Base-by-base conservation (phyloP, 2,888 invertebrate genomes). In the Teleogryllus oceanicus region DNA sequence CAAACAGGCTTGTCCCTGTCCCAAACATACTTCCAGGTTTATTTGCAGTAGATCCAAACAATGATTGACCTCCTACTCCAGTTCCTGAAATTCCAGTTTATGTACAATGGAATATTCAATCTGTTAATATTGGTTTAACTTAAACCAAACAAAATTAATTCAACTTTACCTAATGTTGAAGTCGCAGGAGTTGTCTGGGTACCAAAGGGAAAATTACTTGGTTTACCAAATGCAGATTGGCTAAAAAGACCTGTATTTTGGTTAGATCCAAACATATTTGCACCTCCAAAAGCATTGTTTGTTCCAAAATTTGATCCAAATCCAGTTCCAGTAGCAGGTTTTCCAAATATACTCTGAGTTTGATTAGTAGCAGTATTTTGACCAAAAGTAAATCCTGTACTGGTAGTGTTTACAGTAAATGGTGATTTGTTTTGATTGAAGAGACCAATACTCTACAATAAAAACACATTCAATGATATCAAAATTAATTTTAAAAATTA, bases 21-120 rank as follows among this genome's bases (percentile, higher is more conserved):
- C 90, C 90, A 84, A 92, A 92, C 8, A 92, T 84, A 21, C 83
- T 82, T 3, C 88, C 87, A 1, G 90, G 88, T 83, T 90, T 87
- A 24, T 85, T 86, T 11, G 88, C 85, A 76, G 87, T 87, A 85
- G 87, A 88, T 1, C 89, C 87, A 84, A 91, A 91, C 83, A 91
- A 83, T 2, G 85, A 84, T 75, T 83, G 83, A 1, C 84, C 83
- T 16, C 84, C 85, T 50, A 85, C 82, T 76, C 82, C 82, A 20
- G 83, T 78, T 1, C 84, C 84, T 37, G 83, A 79, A 75, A 74
- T 74, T 37, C 37, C 37, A 37, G 10, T 37, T 37, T 37, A 37
- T 37, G 37, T 37, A 37, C 37, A 37, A 37, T 8, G 8, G 10
- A 37, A 37, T 37, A 37, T 8, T 37, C 37, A 37, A 37, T 8